Evolutionary conservation across 2,888 invertebrate species (phyloP).

Genomic region (Coecobrya sp.): DNA sequence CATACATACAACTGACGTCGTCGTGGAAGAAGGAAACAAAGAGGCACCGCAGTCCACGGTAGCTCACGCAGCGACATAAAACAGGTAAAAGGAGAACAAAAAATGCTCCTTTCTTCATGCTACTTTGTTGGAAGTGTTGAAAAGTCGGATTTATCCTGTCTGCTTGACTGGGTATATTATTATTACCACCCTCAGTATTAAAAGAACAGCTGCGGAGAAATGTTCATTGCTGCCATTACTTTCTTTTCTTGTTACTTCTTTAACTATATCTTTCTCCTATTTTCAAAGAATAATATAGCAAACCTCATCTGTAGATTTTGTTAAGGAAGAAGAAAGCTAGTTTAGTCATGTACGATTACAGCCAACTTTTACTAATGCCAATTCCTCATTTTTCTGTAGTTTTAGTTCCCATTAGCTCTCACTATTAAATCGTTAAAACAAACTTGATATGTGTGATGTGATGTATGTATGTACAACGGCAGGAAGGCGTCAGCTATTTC

Average conservation of each 20-base stretch:
- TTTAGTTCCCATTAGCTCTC: background rate
- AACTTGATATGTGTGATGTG: background rate
- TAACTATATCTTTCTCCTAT: background rate
- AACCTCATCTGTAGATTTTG: background rate
- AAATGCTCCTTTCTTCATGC: slow-evolving; percentile 11
- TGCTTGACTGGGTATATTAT: slow-evolving; percentile 1
- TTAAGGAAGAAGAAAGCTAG: background rate
- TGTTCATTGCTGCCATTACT: slow-evolving; percentile 6
- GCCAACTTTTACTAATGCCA: background rate
- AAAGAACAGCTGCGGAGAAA: slow-evolving; percentile 8
- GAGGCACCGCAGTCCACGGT: slow-evolving; percentile 43
- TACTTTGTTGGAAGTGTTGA: slow-evolving; percentile 12
- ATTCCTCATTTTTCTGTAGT: background rate
- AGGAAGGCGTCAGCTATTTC: slow-evolving; percentile 57
- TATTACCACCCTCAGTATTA: background rate
- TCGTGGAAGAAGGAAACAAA: background rate
- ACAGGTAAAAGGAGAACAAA: slow-evolving; percentile 35
- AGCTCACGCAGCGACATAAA: slow-evolving; percentile 40
- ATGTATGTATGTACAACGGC: background rate
- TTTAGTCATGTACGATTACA: background rate
- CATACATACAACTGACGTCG: slow-evolving; percentile 2
- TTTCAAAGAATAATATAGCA: background rate
- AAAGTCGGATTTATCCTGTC: background rate
- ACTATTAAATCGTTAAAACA: background rate
- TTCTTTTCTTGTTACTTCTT: background rate